phyloP scores from a whole-genome alignment of 2,888 invertebrate genomes.

The Holacanthella duospinosa region DNA sequence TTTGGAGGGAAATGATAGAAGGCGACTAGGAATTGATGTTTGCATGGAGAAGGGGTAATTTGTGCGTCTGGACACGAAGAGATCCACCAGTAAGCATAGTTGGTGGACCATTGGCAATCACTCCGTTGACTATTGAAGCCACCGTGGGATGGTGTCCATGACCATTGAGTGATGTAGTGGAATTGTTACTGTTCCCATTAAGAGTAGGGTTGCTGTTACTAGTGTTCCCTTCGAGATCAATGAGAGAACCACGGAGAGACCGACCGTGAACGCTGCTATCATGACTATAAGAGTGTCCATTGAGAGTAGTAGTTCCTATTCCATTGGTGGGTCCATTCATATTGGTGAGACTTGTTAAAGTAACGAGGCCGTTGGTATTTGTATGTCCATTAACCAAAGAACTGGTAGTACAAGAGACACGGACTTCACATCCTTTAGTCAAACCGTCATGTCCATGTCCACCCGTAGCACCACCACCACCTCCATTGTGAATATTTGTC shows the following conservation, averaged over 20 bases:
- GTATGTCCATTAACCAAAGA: constrained; percentile 9
- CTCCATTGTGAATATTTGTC: constrained; percentile 37
- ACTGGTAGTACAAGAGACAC: constrained; percentile 35
- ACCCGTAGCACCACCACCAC: constrained; percentile 34
- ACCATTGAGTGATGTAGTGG: constrained; percentile 21
- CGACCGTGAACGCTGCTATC: constrained; percentile 6
- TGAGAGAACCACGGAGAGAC: background rate
- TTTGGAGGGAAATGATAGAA: too few species aligned
- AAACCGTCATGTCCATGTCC: constrained; percentile 29
- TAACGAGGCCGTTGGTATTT: constrained; percentile 26
- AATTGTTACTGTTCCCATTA: constrained; percentile 13
- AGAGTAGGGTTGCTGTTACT: constrained; percentile 35
- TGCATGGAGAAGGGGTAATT: constrained; percentile 37
- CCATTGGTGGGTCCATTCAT: constrained; percentile 31
- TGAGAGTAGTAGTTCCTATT: constrained; percentile 27
- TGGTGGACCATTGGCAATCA: constrained; percentile 23
- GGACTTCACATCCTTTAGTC: constrained; percentile 24
- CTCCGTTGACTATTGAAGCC: constrained; percentile 4
- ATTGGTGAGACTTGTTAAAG: constrained; percentile 33
- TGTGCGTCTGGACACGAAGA: constrained; percentile 37
- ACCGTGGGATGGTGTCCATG: background rate
- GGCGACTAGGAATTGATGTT: constrained; percentile 34
- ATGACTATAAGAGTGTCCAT: constrained; percentile 25
- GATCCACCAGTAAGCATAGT: constrained; percentile 20
- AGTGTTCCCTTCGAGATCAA: constrained; percentile 31